phyloP scores from a whole-genome alignment of 2,797 vertebrate genomes.

The Champsocephalus gunnari region DNA sequence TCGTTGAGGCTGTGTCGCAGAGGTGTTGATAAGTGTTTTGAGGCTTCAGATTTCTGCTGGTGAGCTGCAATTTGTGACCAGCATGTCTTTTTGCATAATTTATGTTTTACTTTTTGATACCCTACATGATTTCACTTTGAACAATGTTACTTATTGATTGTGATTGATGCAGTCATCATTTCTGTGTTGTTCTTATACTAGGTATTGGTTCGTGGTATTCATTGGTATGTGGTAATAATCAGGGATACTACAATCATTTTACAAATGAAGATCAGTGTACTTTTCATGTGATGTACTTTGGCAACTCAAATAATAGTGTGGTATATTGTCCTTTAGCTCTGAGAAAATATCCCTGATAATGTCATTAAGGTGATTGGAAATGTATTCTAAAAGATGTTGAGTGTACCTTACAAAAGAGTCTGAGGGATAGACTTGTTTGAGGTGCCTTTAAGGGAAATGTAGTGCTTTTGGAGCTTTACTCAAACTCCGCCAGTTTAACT shows the following conservation, averaged over 20 bases:
- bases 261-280: background rate
- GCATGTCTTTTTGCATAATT: background rate
- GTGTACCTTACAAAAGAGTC: background rate
- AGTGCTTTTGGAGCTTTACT: background rate
- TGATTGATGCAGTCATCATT: background rate
- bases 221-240: background rate
- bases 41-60: background rate
- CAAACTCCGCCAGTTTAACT: background rate
- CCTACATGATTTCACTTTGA: background rate
- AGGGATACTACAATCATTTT: background rate
- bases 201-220: background rate
- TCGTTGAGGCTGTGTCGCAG: conserved; percentile 38
- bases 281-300: background rate
- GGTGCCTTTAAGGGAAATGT: background rate
- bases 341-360: background rate
- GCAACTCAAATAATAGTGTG: too few species aligned
- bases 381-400: background rate
- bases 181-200: background rate
- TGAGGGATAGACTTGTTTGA: background rate
- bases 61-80: background rate
- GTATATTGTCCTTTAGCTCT: too few species aligned
- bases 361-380: background rate
- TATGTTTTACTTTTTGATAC: background rate
- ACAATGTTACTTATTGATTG: background rate
- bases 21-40: conserved; percentile 25